Percentiles rank a stretch among this genome's conserved stretches.
Conservation (phyloP, 2,113 vertebrate genomes). For the Hystrix brachyura region DNA sequence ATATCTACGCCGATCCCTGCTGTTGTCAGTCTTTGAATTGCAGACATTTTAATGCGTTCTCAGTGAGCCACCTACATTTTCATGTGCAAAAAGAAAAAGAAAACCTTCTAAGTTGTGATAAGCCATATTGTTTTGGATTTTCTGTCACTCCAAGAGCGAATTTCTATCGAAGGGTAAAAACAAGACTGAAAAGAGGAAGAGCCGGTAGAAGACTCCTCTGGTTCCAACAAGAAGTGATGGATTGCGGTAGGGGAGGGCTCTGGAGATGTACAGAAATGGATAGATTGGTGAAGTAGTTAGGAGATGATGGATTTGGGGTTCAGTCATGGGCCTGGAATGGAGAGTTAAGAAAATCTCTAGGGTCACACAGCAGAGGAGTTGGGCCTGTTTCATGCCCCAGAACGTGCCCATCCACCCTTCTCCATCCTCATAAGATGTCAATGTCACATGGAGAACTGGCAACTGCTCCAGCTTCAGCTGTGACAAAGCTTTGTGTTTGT, state of each 20-base stretch:
- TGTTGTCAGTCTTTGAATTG: not conserved
- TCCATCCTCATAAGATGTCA: not conserved
- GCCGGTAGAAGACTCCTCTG: not conserved
- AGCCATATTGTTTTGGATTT: constrained; percentile 2
- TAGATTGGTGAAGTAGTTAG: not conserved
- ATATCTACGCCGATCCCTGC: not conserved
- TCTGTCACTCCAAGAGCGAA: not conserved
- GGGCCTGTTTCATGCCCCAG: not conserved
- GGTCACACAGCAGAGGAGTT: not conserved
- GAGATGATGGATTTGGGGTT: not conserved
- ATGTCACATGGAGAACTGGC: not conserved
- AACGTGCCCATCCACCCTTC: not conserved
- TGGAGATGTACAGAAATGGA: not conserved
- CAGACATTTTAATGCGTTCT: not conserved
- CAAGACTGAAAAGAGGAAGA: not conserved
- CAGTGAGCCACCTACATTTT: not conserved
- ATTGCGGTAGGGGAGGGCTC: not conserved
- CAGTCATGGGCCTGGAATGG: not conserved
- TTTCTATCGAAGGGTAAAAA: not conserved
- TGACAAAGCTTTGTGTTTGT: not conserved
- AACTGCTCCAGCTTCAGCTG: no score
- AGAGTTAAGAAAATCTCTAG: not conserved
- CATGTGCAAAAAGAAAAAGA: not conserved
- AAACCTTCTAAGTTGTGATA: not conserved
- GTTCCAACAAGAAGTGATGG: not conserved